Conservation (phyloP, 1,140 invertebrate genomes). For the Rhagoletis pomonella region DNA sequence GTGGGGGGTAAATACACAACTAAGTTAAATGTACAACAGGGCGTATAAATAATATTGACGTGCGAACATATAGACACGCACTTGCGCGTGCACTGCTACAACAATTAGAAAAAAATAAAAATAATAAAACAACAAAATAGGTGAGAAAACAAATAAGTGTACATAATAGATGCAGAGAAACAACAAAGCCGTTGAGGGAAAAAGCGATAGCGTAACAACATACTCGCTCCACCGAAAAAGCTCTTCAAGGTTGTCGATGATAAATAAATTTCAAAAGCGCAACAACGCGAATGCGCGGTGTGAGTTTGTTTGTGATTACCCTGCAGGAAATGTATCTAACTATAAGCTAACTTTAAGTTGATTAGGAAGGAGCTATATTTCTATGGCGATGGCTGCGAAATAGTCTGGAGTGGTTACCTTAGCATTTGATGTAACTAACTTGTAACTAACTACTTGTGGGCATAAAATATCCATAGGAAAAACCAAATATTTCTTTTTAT, state of each 20-base stretch:
- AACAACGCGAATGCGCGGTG: constrained; percentile 1
- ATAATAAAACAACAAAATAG: constrained; percentile 13
- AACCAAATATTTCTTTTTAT: no score
- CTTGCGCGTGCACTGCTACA: constrained; percentile 31
- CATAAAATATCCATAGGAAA: no score
- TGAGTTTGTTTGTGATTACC: not conserved
- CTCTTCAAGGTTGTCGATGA: constrained; percentile 55
- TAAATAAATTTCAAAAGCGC: constrained; percentile 52
- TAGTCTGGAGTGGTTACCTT: no score
- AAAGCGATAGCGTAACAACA: constrained; percentile 26
- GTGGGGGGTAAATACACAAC: not conserved
- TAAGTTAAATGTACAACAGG: not conserved
- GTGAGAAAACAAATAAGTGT: constrained; percentile 26
- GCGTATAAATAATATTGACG: not conserved
- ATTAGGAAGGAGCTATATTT: no score
- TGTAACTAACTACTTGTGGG: no score
- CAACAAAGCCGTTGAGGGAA: not conserved
- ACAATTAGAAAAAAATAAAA: constrained; percentile 13
- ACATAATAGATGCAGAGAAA: not conserved
- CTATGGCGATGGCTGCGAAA: no score
- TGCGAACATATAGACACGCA: constrained; percentile 6
- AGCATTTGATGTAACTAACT: no score
- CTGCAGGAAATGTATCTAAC: no score
- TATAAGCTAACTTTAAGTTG: no score
- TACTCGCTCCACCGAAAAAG: constrained; percentile 1